Evolutionary conservation across 1,140 invertebrate species (phyloP).

Genomic region (Potamilus streckersoni): DNA sequence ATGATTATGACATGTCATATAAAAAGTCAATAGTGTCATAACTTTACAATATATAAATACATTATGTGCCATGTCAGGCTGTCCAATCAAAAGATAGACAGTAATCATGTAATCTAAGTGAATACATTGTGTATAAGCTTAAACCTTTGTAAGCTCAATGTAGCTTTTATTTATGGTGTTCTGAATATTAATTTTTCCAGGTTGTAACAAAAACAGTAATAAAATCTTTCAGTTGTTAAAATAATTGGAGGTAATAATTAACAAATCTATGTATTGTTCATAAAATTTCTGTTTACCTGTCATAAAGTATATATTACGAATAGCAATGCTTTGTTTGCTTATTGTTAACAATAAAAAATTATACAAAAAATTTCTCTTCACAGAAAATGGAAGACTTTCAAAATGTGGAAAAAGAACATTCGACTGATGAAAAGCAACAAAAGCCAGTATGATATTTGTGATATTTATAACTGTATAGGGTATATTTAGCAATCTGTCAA

Average conservation of each 20-base stretch:
- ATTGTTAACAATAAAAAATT: background rate
- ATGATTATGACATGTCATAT: too few species aligned
- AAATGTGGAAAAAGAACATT: slow-evolving; percentile 57
- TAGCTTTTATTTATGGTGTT: too few species aligned
- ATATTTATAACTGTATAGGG: too few species aligned
- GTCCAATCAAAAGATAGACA: too few species aligned
- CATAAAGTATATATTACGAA: background rate
- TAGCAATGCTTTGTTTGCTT: background rate
- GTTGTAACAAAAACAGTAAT: background rate
- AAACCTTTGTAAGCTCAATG: too few species aligned
- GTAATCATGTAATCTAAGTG: too few species aligned
- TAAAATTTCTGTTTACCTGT: background rate
- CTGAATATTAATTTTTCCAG: too few species aligned
- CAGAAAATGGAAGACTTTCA: slow-evolving; percentile 62
- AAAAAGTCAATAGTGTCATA: too few species aligned
- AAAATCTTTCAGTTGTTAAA: background rate
- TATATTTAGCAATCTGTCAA: too few species aligned
- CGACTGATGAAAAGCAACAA: slow-evolving; percentile 53
- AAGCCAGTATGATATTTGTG: slow-evolving; percentile 50
- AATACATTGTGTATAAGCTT: too few species aligned
- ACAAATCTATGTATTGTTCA: background rate
- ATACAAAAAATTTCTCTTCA: slow-evolving; percentile 9
- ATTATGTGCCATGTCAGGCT: too few species aligned
- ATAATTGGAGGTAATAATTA: background rate
- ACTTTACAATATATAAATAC: too few species aligned